These are phyloP conservation scores for Channa maculata DNA, from an alignment of 2,113 vertebrate genomes.

Conservation along the genomic window DNA sequence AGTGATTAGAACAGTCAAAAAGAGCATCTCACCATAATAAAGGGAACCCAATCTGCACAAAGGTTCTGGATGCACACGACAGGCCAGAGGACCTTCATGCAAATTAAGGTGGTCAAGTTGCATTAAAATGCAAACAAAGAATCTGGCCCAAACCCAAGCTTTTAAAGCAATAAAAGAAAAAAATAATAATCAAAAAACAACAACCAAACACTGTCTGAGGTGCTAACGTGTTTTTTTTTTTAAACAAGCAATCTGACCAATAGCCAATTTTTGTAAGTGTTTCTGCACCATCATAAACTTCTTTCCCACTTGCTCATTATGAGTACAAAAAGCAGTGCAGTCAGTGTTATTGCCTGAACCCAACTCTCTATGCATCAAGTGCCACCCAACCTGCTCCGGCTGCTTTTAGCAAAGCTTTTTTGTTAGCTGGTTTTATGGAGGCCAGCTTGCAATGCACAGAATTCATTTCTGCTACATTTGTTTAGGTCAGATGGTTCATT, in stretches of 20 bases:
- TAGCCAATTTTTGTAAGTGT: constrained; percentile 1
- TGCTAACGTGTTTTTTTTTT: constrained; percentile 21
- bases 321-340: constrained; percentile 65
- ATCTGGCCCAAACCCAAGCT: constrained; percentile 29
- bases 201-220: constrained; percentile 43
- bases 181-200: constrained; percentile 38
- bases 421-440: constrained; percentile 48
- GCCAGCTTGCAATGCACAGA: constrained; percentile 54
- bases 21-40: constrained; percentile 74
- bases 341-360: constrained; percentile 65
- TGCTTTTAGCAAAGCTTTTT: constrained; percentile 68
- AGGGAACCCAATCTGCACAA: constrained; percentile 43
- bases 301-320: constrained; percentile 22
- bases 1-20: constrained; percentile 50
- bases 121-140: constrained; percentile 22
- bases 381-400: constrained; percentile 84
- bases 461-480: constrained; percentile 75
- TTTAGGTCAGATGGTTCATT: constrained; percentile 55
- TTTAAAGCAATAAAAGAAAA: constrained; percentile 53
- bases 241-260: constrained; percentile 53
- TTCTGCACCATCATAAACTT: constrained; percentile 26
- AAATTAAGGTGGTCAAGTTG: constrained; percentile 23
- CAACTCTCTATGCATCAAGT: constrained; percentile 75
- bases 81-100: constrained; percentile 22
- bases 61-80: constrained; percentile 13